Base-by-base conservation (phyloP, 2,888 invertebrate species). In the Maniola hyperantus region DNA sequence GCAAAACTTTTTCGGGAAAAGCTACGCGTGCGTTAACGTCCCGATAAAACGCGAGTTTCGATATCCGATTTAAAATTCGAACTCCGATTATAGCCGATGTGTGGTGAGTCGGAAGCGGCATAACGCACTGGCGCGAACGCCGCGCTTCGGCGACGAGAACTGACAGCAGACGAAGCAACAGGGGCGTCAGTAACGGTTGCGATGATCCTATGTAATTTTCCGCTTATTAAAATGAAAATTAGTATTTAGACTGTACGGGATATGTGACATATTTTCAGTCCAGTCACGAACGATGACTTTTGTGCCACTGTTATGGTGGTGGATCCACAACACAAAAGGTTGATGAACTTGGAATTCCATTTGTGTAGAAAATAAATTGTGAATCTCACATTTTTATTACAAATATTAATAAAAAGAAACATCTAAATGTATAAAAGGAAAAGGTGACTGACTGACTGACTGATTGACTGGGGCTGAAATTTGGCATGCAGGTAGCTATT, bases 21-120 rank as follows among this genome's bases (percentile, higher is more conserved):
- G 89, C 77, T 82, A 78, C 76, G 82, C 74, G 83, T 85, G 82
- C 81, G 82, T 72, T 72, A 39, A 51, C 33, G 48, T 69, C 62
- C 48, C 59, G 58, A 69, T 64, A 71, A 68, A 66, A 68, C 74
- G 74, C 74, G 75, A 73, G 26, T 77, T 79, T 82, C 65, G 65
- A 67, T 68, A 73, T 13, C 60, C 60, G 60, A 60, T 61, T 61
- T 61, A 61, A 61, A 61, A 50, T 77, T 76, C 72, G 73, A 71
- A 77, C 77, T 81, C 79, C 76, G 72, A 77, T 61, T 61, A 66
- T 62, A 33, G 76, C 78, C 80, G 80, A 80, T 85, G 88, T 87
- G 87, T 83, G 83, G 78, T 82, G 79, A 79, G 83, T 85, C 82
- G 87, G 88, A 88, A 86, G 85, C 85, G 82, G 78, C 77, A 79